Evolutionary conservation across 2,113 vertebrate species (phyloP), one percentile per base, ranked within the genome.

Genomic region (Gambusia affinis): DNA sequence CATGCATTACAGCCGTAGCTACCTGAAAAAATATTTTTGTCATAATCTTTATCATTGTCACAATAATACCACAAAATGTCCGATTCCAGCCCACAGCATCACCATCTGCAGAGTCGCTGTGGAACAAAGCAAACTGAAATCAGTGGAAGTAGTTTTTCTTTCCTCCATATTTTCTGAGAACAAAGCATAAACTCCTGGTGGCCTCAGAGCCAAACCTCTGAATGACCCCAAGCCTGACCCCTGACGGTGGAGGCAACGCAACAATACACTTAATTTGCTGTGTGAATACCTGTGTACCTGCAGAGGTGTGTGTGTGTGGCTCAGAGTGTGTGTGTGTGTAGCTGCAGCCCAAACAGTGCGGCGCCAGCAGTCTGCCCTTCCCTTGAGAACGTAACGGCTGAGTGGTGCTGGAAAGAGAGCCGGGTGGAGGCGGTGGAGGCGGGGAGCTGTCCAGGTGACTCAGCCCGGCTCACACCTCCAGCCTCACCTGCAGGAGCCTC

Each of bases 351-450:
- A 93, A 92, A 91, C 91, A 94, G 66, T 12, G 73, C 73, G 74
- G 92, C 95, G 95, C 94, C 95, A 96, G 94, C 85, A 90, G 84
- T 95, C 94, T 95, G 94, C 90, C 93, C 92, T 93, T 93, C 93
- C 92, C 92, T 87, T 93, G 93, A 94, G 92, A 94, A 94, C 88
- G 92, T 94, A 94, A 95, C 94, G 94, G 94, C 93, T 94, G 91
- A 95, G 92, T 92, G 94, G 83, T 86, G 88, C 86, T 80, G 84
- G 88, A 92, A 88, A 87, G 86, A 88, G 81, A 86, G 79, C 78
- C 54, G 47, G 17, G 79, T 51, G 70, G 80, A 70, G 47, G 24
- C 42, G 19, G 27, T 39, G 60, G 60, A 67, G 70, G 39, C 14
- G 12, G 39, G 35, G 35, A 64, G 66, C 79, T 77, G 39, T 72